These are phyloP conservation scores for Ramphastos sulfuratus DNA, from an alignment of 2,113 vertebrate genomes.

Conservation along the genomic window DNA sequence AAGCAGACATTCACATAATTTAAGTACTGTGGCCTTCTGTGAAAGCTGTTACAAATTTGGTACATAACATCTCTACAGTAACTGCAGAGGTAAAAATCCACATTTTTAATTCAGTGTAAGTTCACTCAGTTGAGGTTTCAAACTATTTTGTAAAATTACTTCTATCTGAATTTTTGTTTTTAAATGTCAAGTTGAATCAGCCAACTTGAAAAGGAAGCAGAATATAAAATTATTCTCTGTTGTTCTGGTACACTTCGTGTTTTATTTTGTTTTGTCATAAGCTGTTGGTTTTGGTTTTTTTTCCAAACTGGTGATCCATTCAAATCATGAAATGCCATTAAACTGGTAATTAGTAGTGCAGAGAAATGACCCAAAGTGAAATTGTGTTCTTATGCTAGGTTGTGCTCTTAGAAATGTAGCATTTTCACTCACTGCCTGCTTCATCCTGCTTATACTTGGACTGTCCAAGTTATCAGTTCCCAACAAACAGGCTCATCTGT, in stretches of 20 bases:
- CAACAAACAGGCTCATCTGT: neutral
- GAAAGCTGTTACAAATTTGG: neutral
- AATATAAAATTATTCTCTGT: neutral
- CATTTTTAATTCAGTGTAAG: neutral
- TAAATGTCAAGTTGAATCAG: neutral
- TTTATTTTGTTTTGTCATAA: neutral
- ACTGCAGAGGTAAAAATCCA: neutral
- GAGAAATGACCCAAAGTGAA: neutral
- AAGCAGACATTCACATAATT: neutral
- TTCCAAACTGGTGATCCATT: slow-evolving; percentile 5
- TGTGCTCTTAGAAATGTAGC: neutral
- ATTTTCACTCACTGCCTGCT: neutral
- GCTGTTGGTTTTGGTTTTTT: neutral
- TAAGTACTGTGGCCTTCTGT: neutral
- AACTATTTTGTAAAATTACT: neutral
- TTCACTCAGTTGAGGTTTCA: neutral
- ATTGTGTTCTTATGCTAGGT: neutral
- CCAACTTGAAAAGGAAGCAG: neutral
- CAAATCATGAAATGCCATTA: slow-evolving; percentile 11
- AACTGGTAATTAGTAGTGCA: neutral
- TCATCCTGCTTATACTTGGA: neutral
- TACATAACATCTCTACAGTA: neutral
- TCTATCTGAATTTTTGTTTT: neutral
- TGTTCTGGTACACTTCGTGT: neutral
- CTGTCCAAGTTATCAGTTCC: neutral